These are phyloP conservation scores for Exaiptasia diaphana DNA, from an alignment of 64 coral and sea anemone species.

Conservation along the genomic window DNA sequence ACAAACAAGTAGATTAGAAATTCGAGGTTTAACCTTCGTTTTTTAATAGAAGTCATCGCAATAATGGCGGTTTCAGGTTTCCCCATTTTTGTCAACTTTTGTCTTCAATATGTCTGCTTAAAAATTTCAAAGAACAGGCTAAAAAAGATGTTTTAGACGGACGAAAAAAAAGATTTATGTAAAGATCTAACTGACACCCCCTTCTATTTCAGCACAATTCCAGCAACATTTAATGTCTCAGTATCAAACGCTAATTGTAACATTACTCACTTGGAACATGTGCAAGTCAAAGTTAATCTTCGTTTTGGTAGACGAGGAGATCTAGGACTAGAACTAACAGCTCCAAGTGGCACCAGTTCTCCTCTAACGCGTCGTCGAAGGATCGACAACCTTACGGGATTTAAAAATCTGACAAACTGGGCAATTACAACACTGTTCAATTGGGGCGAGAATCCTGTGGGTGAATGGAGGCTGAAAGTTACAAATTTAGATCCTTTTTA, in stretches of 20 bases:
- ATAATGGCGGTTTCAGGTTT: no score
- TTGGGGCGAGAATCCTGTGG: slow-evolving; percentile 18
- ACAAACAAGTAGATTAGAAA: no score
- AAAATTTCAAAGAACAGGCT: no score
- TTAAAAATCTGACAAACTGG: slow-evolving; percentile 45
- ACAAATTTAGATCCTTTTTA: neutral
- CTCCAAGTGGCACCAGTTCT: slow-evolving; percentile 21
- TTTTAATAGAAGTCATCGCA: no score
- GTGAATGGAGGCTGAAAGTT: neutral
- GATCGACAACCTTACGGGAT: neutral
- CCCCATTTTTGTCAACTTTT: no score
- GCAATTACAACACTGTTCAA: slow-evolving; percentile 20
- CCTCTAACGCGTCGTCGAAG: neutral
- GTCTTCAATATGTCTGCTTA: no score
- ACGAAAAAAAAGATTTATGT: no score
- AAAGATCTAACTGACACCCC: no score
- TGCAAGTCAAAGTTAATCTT: slow-evolving; percentile 29
- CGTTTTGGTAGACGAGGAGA: slow-evolving; percentile 19
- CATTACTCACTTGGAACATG: slow-evolving; percentile 32
- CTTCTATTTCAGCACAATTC: no score
- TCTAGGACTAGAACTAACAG: neutral
- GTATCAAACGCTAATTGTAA: neutral
- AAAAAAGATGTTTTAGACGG: no score
- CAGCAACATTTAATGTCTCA: no score
- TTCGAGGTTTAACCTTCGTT: no score